These are phyloP conservation scores for Phodopus roborovskii DNA, from an alignment of 2,113 vertebrate species.

Conservation along the genomic window DNA sequence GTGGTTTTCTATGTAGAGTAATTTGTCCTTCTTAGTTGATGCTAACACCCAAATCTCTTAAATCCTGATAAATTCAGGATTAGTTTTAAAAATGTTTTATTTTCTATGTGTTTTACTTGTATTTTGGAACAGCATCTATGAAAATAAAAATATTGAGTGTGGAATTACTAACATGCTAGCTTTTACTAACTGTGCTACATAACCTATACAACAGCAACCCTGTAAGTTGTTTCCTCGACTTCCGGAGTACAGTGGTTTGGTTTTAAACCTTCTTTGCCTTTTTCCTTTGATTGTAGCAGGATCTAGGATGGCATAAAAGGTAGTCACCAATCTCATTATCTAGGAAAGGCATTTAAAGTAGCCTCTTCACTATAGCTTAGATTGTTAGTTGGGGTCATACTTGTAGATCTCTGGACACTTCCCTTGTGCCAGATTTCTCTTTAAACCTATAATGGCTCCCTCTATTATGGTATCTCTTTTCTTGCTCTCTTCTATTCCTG, in stretches of 20 bases:
- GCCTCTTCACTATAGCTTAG: no score
- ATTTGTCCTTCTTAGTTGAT: conserved; percentile 19
- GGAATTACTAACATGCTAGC: not conserved
- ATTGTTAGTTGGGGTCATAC: no score
- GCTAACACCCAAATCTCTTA: not conserved
- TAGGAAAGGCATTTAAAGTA: no score
- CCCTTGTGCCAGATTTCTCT: no score
- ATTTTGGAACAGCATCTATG: not conserved
- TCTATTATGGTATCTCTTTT: no score
- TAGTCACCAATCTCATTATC: no score
- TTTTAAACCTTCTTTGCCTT: not conserved
- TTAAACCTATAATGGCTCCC: no score
- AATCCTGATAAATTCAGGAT: not conserved
- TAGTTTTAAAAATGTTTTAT: conserved; percentile 49
- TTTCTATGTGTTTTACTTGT: conserved; percentile 40
- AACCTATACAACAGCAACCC: not conserved
- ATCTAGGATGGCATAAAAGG: no score
- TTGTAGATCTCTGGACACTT: no score
- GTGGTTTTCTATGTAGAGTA: not conserved
- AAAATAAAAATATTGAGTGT: conserved; percentile 19
- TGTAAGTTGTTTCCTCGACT: not conserved
- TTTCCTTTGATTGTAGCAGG: not conserved
- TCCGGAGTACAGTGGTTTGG: not conserved
- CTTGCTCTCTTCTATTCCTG: no score
- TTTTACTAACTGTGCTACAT: not conserved